Percentiles rank a stretch among this genome's conserved stretches.
Evolutionary conservation across 2,113 vertebrate genomes (phyloP).

Genomic region (Ahaetulla prasina): DNA sequence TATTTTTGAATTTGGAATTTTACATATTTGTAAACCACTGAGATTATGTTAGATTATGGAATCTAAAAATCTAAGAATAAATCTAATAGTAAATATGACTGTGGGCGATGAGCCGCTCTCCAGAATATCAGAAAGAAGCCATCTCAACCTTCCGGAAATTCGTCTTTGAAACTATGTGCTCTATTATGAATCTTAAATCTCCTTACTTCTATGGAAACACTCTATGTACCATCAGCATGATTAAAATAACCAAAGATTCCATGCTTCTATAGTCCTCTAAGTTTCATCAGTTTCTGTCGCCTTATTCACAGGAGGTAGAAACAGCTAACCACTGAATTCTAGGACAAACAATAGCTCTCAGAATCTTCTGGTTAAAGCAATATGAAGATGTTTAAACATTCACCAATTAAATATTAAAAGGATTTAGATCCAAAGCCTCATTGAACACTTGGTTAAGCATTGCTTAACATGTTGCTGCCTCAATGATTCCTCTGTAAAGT

Average conservation of each 20-base stretch:
- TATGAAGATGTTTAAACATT: not conserved
- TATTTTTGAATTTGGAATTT: not conserved
- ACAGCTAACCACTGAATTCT: not conserved
- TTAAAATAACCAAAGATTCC: not conserved
- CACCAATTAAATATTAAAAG: conserved; percentile 8
- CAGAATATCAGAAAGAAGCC: not conserved
- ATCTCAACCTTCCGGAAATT: too few relatives aligned
- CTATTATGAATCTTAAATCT: not conserved
- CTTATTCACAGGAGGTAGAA: not conserved
- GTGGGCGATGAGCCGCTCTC: not conserved
- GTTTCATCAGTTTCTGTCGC: not conserved
- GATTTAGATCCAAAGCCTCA: conserved; percentile 9
- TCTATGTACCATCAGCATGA: not conserved
- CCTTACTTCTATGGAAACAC: not conserved
- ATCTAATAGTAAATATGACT: not conserved
- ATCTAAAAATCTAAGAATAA: not conserved
- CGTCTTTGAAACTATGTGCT: not conserved
- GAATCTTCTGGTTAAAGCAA: not conserved
- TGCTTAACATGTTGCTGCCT: not conserved
- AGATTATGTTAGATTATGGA: not conserved
- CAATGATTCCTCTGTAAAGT: conserved; percentile 17
- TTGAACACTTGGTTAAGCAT: conserved; percentile 19
- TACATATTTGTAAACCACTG: not conserved
- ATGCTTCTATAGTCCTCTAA: not conserved
- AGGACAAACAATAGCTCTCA: not conserved